Conservation (phyloP, 2,113 vertebrate genomes). For the Scatophagus argus region DNA sequence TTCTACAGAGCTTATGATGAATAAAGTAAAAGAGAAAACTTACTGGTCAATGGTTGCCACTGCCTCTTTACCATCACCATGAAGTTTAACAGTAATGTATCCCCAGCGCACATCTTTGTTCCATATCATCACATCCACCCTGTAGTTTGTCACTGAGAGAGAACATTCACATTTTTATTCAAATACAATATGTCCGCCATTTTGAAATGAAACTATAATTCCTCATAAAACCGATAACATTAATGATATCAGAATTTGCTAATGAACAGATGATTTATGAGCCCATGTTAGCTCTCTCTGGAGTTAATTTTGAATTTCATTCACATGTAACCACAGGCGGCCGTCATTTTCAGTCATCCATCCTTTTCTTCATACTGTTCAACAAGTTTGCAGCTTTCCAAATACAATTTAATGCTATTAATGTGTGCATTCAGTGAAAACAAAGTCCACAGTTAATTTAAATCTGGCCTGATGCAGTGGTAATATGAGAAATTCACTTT, state of each 20-base stretch:
- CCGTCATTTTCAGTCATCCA: background rate
- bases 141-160: constrained; percentile 87
- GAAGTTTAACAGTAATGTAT: constrained; percentile 86
- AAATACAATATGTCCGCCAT: background rate
- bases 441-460: background rate
- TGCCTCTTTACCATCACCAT: constrained; percentile 72
- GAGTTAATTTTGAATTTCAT: background rate
- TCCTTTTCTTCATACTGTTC: background rate
- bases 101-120: constrained; percentile 86
- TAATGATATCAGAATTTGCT: too few species aligned
- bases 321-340: background rate
- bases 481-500: background rate
- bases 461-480: background rate
- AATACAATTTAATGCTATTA: too few species aligned
- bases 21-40: constrained; percentile 51
- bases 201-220: background rate
- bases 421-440: background rate
- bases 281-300: too few species aligned
- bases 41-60: constrained; percentile 79
- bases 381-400: background rate
- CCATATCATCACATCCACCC: constrained; percentile 90
- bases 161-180: background rate
- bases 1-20: background rate
- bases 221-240: too few species aligned
- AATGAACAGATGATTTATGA: too few species aligned